phyloP scores from a whole-genome alignment of 1,140 invertebrate species.

The Heterodera schachtii region DNA sequence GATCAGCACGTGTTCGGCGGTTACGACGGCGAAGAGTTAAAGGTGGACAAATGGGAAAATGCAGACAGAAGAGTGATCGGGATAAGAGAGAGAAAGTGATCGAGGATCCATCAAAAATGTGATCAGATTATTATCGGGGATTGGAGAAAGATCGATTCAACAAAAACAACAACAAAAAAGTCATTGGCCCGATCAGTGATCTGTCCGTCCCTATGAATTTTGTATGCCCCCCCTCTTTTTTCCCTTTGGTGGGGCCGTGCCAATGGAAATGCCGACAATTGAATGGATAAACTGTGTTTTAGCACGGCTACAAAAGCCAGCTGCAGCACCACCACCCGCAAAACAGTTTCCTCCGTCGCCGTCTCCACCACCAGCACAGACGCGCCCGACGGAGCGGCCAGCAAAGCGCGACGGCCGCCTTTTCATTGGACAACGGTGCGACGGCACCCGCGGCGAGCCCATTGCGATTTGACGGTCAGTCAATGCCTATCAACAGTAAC shows the following conservation, averaged over 20 bases:
- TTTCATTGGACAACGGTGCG: constrained; percentile 39
- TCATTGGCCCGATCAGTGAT: no score
- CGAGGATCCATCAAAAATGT: no score
- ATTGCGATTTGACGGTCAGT: constrained; percentile 57
- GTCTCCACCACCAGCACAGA: constrained; percentile 22
- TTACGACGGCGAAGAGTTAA: constrained; percentile 61
- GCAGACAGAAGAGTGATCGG: background rate
- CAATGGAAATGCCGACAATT: background rate
- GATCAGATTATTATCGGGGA: no score
- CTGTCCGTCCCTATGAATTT: no score
- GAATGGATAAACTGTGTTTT: constrained; percentile 23
- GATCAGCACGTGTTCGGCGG: constrained; percentile 64
- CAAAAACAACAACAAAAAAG: no score
- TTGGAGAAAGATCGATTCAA: no score
- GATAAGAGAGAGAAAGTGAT: no score
- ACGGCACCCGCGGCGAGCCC: constrained; percentile 45
- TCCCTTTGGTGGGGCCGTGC: no score
- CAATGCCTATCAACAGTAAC: no score
- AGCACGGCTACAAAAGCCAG: constrained; percentile 58
- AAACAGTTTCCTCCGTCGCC: background rate
- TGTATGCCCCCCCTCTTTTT: no score
- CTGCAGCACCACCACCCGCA: background rate
- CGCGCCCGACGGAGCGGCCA: constrained; percentile 36
- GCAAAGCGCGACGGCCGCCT: constrained; percentile 16
- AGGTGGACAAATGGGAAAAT: constrained; percentile 34